Percentiles rank a stretch among this genome's conserved stretches.
These are phyloP conservation scores for Rutpela maculata DNA, from an alignment of 2,888 invertebrate genomes.

Conservation along the genomic window DNA sequence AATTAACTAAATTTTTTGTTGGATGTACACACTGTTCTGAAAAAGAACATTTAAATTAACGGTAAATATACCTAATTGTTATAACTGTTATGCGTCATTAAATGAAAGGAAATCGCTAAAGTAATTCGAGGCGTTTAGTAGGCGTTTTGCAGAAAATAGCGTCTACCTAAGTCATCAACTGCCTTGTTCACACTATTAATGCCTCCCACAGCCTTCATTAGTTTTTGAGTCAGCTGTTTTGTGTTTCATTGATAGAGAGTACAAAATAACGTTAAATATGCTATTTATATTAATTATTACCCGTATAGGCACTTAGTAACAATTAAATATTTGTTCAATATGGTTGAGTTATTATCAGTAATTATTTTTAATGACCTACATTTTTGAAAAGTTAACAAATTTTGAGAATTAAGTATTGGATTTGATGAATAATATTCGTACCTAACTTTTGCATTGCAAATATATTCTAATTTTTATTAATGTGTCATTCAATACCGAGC, in stretches of 20 bases:
- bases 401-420: no score
- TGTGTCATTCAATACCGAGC: no score
- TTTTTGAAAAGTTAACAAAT: no score
- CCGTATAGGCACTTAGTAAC: not conserved
- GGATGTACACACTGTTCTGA: no score
- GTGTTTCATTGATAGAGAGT: constrained; percentile 16
- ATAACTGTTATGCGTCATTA: constrained; percentile 8
- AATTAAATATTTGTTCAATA: not conserved
- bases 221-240: constrained; percentile 33
- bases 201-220: constrained; percentile 17
- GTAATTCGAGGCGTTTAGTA: constrained; percentile 37
- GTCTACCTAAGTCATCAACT: constrained; percentile 47
- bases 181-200: constrained; percentile 38
- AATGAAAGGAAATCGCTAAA: constrained; percentile 26
- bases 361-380: no score
- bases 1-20: no score
- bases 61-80: not conserved
- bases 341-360: no score
- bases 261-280: constrained; percentile 3
- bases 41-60: not conserved
- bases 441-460: no score
- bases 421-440: no score
- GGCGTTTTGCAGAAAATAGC: constrained; percentile 43
- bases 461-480: no score
- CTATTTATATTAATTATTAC: not conserved